Evolutionary conservation across 2,113 vertebrate genomes (phyloP).

Genomic region (Rhineura floridana): DNA sequence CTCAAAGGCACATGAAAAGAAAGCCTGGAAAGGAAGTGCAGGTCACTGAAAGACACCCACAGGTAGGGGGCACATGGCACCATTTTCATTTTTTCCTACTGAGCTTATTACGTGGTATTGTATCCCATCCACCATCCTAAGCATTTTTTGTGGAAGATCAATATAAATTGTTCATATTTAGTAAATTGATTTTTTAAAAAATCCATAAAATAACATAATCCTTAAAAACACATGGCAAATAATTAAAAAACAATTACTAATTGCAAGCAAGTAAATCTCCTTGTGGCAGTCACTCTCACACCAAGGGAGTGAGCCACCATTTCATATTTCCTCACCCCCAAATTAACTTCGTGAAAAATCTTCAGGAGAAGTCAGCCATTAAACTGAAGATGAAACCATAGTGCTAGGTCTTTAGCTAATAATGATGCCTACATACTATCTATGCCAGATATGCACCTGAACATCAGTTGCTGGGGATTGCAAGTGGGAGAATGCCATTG

Average conservation of each 20-base stretch:
- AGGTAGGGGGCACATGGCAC: constrained; percentile 67
- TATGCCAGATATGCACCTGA: too few relatives aligned
- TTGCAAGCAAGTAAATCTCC: background rate
- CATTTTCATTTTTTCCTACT: constrained; percentile 14
- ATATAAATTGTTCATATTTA: background rate
- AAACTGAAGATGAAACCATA: too few relatives aligned
- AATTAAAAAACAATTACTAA: too few relatives aligned
- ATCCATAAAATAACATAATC: too few relatives aligned
- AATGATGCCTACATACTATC: too few relatives aligned
- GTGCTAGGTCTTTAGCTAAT: too few relatives aligned
- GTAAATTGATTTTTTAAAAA: too few relatives aligned
- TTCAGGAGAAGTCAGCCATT: too few relatives aligned
- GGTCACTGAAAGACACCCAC: constrained; percentile 40
- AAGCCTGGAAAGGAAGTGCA: constrained; percentile 7
- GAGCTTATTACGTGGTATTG: background rate
- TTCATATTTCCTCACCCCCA: background rate
- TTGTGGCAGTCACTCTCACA: background rate
- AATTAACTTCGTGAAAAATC: background rate
- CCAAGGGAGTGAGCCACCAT: too few relatives aligned
- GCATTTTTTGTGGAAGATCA: background rate
- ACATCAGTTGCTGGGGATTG: too few relatives aligned
- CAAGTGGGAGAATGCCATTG: too few relatives aligned
- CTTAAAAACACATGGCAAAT: too few relatives aligned
- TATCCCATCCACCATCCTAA: background rate
- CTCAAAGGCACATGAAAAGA: background rate